Percentiles rank a stretch among this genome's conserved stretches.
These are phyloP conservation scores for Argentina silus DNA, from an alignment of 2,797 vertebrate species.

Conservation along the genomic window DNA sequence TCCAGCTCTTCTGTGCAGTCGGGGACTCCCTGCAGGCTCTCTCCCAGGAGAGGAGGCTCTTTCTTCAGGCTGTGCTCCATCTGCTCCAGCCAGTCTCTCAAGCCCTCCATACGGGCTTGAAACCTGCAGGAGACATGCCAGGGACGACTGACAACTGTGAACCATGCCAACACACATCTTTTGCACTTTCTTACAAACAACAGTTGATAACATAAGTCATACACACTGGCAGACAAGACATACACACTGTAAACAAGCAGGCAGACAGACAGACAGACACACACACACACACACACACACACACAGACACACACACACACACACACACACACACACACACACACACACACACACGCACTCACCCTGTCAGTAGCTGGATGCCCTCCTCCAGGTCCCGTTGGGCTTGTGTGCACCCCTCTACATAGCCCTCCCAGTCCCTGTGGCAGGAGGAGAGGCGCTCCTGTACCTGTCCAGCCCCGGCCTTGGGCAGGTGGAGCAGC, in stretches of 20 bases:
- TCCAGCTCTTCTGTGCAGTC: slow-evolving; percentile 88
- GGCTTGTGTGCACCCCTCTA: slow-evolving; percentile 82
- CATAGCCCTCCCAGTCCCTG: slow-evolving; percentile 84
- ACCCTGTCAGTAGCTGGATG: slow-evolving; percentile 78
- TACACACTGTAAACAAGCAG: slow-evolving; percentile 3
- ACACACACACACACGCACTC: slow-evolving; percentile 27
- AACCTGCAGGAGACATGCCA: slow-evolving; percentile 75
- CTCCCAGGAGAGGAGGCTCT: slow-evolving; percentile 77
- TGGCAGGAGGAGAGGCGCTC: slow-evolving; percentile 85
- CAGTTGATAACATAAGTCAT: too few species aligned
- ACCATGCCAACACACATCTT: neutral
- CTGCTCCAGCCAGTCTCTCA: slow-evolving; percentile 86
- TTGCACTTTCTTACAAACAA: too few species aligned
- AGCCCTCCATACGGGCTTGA: slow-evolving; percentile 81
- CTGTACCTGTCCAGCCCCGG: slow-evolving; percentile 81
- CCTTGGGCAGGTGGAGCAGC: slow-evolving; percentile 82
- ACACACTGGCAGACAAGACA: neutral
- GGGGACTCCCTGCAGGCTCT: slow-evolving; percentile 79
- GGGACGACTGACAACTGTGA: neutral
- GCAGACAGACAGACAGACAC: neutral
- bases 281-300: slow-evolving; percentile 1
- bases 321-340: neutral
- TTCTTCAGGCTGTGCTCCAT: slow-evolving; percentile 85
- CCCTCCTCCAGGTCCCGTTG: slow-evolving; percentile 84
- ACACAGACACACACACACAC: too few species aligned